Base-by-base conservation (phyloP, 1,140 invertebrate genomes). In the Drosophila carrolli region DNA sequence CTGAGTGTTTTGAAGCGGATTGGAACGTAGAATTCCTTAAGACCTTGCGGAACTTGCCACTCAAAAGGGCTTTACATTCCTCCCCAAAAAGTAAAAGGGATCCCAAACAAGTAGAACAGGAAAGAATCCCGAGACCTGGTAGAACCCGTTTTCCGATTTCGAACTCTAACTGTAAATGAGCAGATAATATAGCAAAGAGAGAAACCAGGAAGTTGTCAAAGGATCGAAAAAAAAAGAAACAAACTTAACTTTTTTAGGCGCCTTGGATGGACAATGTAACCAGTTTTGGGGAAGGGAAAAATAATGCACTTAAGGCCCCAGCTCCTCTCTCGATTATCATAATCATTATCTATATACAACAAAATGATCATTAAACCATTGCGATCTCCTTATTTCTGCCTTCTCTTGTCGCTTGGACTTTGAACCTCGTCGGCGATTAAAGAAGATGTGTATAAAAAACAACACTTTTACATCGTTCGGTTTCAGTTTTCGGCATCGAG, bases 21-120 rank as follows among this genome's bases (percentile, higher is more conserved):
- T 14, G 48, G 27, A n/a, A n/a, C 8, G 7, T 50, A 13, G 23
- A 55, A 27, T 55, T 23, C 53, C 19, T 19, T 11, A 38, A 43
- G 55, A 62, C 60, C 60, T 62, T 62, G 60, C 38, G 60, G 55
- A 62, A 62, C 40, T 62, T 59, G 60, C 60, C 60, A 43, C 58
- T 59, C 40, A n/a, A 23, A 62, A 60, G 55, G 60, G 27, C 27
- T 32, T 62, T 23, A 32, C 37, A 59, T 62, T 41, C 54, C 60
- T 43, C 4, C 0, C 54, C 23, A 11, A 62, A 62, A 62, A 62
- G 60, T 63, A 63, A 63, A 59, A 60, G 60, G 59, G 27, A 11
- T 5, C 13, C 54, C 54, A 35, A 60, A 29, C 59, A 58, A 61
- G 59, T 59, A 59, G 59, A 62, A 62, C 54, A 43, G 59, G 59